A percentile compares a stretch with the other conserved stretches of the same genome.
Conservation (phyloP, 2,113 vertebrate genomes). For the Brachyhypopomus occidentalis region DNA sequence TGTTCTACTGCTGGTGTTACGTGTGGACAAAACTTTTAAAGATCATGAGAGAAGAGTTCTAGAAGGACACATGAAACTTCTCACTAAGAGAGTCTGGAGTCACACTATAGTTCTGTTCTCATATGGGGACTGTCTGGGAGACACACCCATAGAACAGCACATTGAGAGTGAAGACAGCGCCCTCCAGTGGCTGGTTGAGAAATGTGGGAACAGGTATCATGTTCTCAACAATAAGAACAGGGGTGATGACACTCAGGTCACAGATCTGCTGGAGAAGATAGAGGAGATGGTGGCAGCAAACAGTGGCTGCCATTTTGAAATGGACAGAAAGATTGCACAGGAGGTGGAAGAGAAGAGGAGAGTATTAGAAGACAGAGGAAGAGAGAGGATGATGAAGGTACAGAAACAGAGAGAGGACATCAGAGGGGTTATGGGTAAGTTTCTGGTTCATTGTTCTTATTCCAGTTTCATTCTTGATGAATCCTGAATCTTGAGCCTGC, state of each 20-base stretch:
- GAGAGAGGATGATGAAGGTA: no score
- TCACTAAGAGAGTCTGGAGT: neutral
- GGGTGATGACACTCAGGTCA: neutral
- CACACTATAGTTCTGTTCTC: constrained; percentile 20
- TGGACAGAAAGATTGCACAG: neutral
- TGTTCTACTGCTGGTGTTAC: constrained; percentile 2
- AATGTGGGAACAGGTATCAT: constrained; percentile 22
- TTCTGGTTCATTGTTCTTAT: no score
- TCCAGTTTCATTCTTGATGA: no score
- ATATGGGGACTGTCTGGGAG: neutral
- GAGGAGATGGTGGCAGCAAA: neutral
- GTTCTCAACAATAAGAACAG: neutral
- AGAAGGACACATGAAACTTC: neutral
- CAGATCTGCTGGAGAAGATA: constrained; percentile 15
- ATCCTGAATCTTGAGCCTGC: neutral
- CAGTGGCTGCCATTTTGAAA: neutral
- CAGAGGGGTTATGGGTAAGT: no score
- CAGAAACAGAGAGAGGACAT: no score
- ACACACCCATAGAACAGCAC: neutral
- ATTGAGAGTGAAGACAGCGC: neutral
- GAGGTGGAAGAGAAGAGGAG: neutral
- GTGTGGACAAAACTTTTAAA: neutral
- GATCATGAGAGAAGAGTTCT: neutral
- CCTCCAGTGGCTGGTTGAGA: constrained; percentile 20
- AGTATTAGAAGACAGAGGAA: no score